These are phyloP conservation scores for Cyanoderma ruficeps DNA, from an alignment of 2,113 vertebrate species.

Conservation along the genomic window DNA sequence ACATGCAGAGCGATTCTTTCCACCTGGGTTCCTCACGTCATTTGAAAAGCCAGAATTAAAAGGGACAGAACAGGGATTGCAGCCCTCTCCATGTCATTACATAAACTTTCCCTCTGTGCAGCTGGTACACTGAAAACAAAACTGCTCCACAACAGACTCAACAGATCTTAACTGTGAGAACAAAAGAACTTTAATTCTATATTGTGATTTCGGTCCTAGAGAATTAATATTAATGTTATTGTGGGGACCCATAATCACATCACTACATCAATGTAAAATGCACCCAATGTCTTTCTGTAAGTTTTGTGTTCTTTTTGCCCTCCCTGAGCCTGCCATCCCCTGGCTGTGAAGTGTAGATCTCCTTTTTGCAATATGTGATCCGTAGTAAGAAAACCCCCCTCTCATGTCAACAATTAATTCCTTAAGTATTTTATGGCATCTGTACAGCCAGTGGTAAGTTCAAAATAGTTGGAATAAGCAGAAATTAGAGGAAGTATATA, in stretches of 20 bases:
- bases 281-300: background rate
- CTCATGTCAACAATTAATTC: background rate
- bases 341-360: background rate
- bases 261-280: background rate
- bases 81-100: slow-evolving; percentile 26
- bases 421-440: background rate
- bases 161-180: background rate
- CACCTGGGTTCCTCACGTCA: slow-evolving; percentile 53
- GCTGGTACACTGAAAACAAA: background rate
- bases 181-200: background rate
- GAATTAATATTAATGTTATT: background rate
- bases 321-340: background rate
- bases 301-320: background rate
- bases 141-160: background rate
- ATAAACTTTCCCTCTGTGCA: slow-evolving; percentile 6
- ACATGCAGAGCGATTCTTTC: slow-evolving; percentile 23
- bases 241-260: background rate
- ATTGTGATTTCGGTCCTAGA: background rate
- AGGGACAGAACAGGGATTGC: slow-evolving; percentile 56
- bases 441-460: background rate
- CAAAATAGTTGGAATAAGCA: background rate
- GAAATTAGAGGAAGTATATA: background rate
- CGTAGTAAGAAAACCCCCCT: background rate
- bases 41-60: slow-evolving; percentile 56
- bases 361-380: background rate